These are phyloP conservation scores for Acrocyrtus sp. DNA, from an alignment of 2,888 invertebrate genomes.

Conservation along the genomic window DNA sequence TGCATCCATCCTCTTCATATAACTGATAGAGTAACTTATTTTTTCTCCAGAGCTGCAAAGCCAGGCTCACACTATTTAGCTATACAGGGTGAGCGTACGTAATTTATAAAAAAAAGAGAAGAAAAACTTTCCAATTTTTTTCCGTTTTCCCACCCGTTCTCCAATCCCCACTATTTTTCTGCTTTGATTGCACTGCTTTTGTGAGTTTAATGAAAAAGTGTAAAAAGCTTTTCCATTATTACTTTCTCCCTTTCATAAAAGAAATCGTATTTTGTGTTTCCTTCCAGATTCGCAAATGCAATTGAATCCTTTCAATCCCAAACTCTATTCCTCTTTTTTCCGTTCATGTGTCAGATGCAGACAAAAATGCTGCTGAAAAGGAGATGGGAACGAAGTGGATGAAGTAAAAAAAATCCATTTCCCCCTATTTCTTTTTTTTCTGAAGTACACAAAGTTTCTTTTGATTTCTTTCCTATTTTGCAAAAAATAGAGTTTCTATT, in stretches of 20 bases:
- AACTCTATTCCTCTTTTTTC: too few species aligned
- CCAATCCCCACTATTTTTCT: background rate
- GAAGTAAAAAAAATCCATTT: background rate
- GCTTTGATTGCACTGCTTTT: background rate
- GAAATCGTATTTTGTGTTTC: background rate
- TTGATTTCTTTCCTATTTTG: background rate
- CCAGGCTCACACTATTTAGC: too few species aligned
- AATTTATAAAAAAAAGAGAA: too few species aligned
- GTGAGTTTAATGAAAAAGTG: background rate
- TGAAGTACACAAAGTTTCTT: background rate
- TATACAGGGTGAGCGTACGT: too few species aligned
- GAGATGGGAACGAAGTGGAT: background rate
- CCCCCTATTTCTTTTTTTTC: background rate
- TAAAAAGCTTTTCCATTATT: too few species aligned
- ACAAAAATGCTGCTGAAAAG: background rate
- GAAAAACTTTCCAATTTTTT: too few species aligned
- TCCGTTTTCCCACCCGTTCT: background rate
- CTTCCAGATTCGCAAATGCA: background rate
- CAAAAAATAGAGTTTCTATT: background rate
- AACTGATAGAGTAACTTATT: background rate
- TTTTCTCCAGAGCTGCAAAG: too few species aligned
- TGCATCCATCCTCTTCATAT: background rate
- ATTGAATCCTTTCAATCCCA: background rate
- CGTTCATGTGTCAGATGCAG: background rate
- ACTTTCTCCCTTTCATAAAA: background rate